phyloP scores from a whole-genome alignment of 2,888 invertebrate species.

The Ophion ventricosus region DNA sequence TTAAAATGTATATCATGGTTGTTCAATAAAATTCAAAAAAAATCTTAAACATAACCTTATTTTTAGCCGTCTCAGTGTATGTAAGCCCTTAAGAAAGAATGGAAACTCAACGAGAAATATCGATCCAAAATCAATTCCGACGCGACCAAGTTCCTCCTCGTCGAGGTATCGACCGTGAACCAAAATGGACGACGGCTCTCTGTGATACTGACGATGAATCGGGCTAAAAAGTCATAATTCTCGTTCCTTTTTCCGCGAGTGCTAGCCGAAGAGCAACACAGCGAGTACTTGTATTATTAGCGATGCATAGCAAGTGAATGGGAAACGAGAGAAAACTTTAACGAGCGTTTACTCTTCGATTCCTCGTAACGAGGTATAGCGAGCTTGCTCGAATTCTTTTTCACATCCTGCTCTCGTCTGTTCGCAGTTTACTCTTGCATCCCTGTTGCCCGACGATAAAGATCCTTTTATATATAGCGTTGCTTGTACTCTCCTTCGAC shows the following conservation, averaged over 20 bases:
- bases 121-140: neutral
- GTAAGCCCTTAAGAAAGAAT: no score
- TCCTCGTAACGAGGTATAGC: conserved; percentile 15
- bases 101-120: no score
- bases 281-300: conserved; percentile 20
- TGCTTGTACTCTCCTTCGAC: conserved; percentile 32
- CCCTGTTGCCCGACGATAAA: conserved; percentile 34
- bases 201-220: neutral
- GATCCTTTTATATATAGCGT: conserved; percentile 38
- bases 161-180: no score
- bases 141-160: neutral
- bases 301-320: conserved; percentile 32
- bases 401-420: neutral
- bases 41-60: no score
- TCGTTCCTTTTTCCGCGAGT: neutral
- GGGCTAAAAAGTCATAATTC: neutral
- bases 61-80: no score
- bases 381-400: conserved; percentile 19
- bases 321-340: conserved; percentile 31
- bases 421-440: neutral
- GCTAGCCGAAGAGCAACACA: neutral
- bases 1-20: no score
- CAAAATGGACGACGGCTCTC: neutral
- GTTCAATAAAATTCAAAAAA: no score
- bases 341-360: conserved; percentile 54